Conservation (phyloP, 2,797 vertebrate genomes). For the Sebastes taczanowskii region DNA sequence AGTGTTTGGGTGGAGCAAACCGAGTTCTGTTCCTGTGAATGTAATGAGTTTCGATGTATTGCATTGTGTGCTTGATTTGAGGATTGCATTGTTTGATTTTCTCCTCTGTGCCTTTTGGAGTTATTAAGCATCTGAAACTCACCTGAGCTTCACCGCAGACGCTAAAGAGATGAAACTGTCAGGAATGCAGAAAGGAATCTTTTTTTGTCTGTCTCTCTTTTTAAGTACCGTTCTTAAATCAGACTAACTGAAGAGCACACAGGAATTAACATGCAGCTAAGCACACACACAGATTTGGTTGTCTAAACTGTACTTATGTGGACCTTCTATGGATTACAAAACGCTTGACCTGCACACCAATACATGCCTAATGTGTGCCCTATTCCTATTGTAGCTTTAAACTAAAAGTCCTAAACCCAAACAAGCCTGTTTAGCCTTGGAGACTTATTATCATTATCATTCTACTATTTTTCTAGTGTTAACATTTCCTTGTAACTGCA, state of each 20-base stretch:
- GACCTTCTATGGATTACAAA: not conserved
- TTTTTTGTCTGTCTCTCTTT: constrained; percentile 7
- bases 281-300: not conserved
- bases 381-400: not conserved
- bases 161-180: constrained; percentile 23
- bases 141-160: not conserved
- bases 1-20: constrained; percentile 30
- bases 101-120: not conserved
- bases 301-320: not conserved
- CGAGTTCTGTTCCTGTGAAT: not conserved
- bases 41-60: constrained; percentile 12
- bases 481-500: not conserved
- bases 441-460: not conserved
- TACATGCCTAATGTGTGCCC: not conserved
- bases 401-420: not conserved
- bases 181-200: constrained; percentile 69
- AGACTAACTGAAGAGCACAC: not conserved
- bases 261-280: not conserved
- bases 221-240: not conserved
- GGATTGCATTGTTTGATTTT: constrained; percentile 32
- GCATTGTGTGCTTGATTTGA: constrained; percentile 33
- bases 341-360: not conserved
- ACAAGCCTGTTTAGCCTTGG: not conserved
- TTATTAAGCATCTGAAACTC: constrained; percentile 23
- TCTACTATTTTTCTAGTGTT: not conserved